Evolutionary conservation across 2,113 vertebrate genomes (phyloP).

Genomic region (Anoura caudifer): DNA sequence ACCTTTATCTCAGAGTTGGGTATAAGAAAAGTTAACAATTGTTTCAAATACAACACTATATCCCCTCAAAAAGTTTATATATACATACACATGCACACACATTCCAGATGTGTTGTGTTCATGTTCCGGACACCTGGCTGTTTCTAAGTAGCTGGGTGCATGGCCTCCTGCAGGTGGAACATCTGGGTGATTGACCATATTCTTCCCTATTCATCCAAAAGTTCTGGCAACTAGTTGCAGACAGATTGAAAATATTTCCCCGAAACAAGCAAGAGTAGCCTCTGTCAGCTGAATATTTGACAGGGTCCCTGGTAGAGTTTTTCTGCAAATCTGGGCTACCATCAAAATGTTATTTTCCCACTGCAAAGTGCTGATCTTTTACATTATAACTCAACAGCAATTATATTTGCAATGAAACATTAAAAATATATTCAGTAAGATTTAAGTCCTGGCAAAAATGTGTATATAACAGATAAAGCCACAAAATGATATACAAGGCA

Average conservation of each 20-base stretch:
- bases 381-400: conserved; percentile 44
- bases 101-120: conserved; percentile 46
- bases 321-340: neutral
- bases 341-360: conserved; percentile 55
- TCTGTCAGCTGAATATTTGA: conserved; percentile 58
- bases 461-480: conserved; percentile 24
- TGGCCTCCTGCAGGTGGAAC: conserved; percentile 50
- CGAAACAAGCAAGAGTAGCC: conserved; percentile 43
- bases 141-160: conserved; percentile 40
- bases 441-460: neutral
- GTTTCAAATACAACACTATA: neutral
- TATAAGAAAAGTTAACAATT: conserved; percentile 9
- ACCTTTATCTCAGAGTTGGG: neutral
- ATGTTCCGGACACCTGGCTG: conserved; percentile 32
- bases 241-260: conserved; percentile 68
- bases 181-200: conserved; percentile 58
- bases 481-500: neutral
- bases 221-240: conserved; percentile 54
- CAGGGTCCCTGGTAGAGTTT: neutral
- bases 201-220: conserved; percentile 55
- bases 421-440: conserved; percentile 40
- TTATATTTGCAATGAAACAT: conserved; percentile 40
- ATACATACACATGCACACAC: neutral
- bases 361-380: conserved; percentile 21
- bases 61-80: neutral